Base-by-base conservation (phyloP, 2,113 vertebrate genomes). In the Trichomycterus rosablanca region DNA sequence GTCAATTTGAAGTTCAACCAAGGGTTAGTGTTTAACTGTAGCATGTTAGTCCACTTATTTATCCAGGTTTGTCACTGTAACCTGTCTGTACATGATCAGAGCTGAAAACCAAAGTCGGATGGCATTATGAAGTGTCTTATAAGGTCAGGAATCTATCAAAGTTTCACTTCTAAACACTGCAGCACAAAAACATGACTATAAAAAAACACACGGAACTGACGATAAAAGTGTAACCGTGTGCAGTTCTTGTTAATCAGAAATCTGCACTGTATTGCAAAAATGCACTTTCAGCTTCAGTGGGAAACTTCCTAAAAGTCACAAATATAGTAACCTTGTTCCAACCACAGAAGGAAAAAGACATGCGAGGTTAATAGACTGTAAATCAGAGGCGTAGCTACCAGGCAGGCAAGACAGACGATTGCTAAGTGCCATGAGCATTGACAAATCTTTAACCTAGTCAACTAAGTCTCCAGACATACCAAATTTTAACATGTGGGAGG, bases 241-340 rank as follows among this genome's bases (percentile, higher is more conserved):
- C n/a, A 42, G 16, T 42, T 16, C 23, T 42, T 14, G 4, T 24
- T 22, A 56, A 56, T 42, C 35, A 28, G 43, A 40, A 66, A 37
- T 6, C 5, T 22, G 30, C 56, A 61, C 14, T 42, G 2, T 16
- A 56, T 12, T 46, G 35, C 40, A 51, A 30, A 56, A 52, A 35
- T n/a, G 32, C 22, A n/a, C 46, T 53, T 35, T 58, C 28, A 52
- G 53, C 26, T 53, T 55, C 61, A 34, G 20, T 44, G 30, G 57
- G 59, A 71, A 66, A 60, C 34, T 55, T 60, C 45, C 50, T 66
- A 35, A 59, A 64, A 71, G 57, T 71, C 18, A 50, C 32, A 71
- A 43, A 51, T 45, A 61, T 53, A 43, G 43, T 66, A 54, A n/a
- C n/a, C n/a, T n/a, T n/a, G 49, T 49, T 42, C 15, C 40, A 66